A percentile compares a stretch with the other conserved stretches of the same genome.
Evolutionary conservation across 2,888 invertebrate genomes (phyloP).

Genomic region (Drosophila phalerata): DNA sequence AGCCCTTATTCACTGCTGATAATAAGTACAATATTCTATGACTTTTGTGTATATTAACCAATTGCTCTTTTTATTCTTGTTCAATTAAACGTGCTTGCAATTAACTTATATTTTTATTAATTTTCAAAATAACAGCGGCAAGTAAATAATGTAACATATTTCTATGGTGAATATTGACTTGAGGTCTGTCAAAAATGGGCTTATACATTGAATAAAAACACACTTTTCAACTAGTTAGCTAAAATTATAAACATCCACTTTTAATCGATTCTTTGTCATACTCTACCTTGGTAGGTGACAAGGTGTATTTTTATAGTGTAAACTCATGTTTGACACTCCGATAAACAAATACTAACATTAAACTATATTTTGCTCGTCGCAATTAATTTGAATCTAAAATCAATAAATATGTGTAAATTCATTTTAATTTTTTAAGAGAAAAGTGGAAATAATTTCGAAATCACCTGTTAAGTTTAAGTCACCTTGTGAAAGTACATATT

Average conservation of each 20-base stretch:
- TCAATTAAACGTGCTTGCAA: background rate
- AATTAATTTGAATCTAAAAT: too few relatives aligned
- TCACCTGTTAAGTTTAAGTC: conserved; percentile 5
- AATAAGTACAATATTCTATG: conserved; percentile 6
- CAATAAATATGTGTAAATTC: background rate
- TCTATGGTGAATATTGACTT: too few relatives aligned
- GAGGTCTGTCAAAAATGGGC: too few relatives aligned
- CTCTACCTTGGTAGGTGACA: too few relatives aligned
- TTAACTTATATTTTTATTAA: background rate
- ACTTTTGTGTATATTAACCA: background rate
- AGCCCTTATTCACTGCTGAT: background rate
- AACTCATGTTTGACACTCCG: background rate
- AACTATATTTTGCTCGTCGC: too few relatives aligned
- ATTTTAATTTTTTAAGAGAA: background rate
- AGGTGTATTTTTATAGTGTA: background rate
- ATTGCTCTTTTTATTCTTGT: background rate
- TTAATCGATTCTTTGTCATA: too few relatives aligned
- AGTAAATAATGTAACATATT: background rate
- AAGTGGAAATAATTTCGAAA: background rate
- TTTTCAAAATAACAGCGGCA: background rate
- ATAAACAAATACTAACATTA: background rate
- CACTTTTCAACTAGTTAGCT: background rate
- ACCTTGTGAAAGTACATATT: conserved; percentile 8
- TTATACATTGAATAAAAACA: background rate
- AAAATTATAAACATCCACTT: background rate